Conservation (phyloP, 2,113 vertebrate species). For the Noctilio leporinus region DNA sequence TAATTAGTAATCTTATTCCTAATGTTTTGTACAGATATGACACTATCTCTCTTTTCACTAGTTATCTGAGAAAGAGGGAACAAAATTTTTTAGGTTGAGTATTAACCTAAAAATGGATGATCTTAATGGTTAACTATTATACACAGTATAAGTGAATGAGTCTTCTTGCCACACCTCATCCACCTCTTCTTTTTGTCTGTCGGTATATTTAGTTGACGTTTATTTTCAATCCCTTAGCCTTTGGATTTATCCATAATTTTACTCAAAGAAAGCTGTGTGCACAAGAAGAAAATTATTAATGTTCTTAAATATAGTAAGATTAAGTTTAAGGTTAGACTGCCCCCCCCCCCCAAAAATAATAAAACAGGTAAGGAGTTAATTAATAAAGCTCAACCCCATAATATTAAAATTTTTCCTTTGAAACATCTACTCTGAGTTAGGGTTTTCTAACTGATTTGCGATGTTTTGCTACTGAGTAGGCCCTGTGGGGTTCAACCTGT, state of each 20-base stretch:
- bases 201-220: neutral
- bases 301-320: slow-evolving; percentile 24
- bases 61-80: neutral
- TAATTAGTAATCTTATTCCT: neutral
- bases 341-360: neutral
- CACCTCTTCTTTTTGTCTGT: neutral
- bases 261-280: neutral
- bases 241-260: neutral
- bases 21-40: neutral
- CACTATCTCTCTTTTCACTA: slow-evolving; percentile 5
- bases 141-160: neutral
- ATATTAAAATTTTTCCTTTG: slow-evolving; percentile 36
- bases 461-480: neutral
- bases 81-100: neutral
- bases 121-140: neutral
- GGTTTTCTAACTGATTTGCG: slow-evolving; percentile 10
- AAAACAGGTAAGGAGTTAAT: neutral
- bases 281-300: neutral
- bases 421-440: neutral
- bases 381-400: neutral
- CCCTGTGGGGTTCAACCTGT: neutral
- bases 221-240: slow-evolving; percentile 29
- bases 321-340: neutral
- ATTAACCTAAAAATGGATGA: neutral
- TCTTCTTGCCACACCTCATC: neutral